Evolutionary conservation across 2,113 vertebrate genomes (phyloP).

Genomic region (Pholis gunnellus): DNA sequence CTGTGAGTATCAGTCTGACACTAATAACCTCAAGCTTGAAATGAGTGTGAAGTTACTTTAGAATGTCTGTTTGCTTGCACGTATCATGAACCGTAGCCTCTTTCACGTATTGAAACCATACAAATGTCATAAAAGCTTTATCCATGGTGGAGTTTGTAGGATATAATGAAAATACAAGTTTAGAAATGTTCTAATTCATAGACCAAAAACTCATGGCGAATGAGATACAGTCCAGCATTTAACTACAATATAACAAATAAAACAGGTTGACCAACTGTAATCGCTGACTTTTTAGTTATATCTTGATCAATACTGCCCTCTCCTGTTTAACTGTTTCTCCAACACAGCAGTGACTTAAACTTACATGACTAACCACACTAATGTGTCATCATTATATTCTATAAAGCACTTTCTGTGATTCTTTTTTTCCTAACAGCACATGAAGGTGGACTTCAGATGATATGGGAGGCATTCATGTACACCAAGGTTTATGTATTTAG

Average conservation of each 20-base stretch:
- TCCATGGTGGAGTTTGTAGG: background rate
- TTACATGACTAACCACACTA: background rate
- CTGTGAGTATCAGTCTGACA: conserved; percentile 32
- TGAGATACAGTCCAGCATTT: background rate
- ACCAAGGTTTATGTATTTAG: background rate
- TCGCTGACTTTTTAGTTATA: background rate
- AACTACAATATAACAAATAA: background rate
- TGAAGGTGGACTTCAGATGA: background rate
- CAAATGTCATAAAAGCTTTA: background rate
- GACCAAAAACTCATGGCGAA: background rate
- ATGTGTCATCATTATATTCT: background rate
- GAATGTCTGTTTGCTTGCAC: background rate
- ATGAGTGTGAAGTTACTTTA: conserved; percentile 1
- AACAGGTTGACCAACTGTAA: background rate
- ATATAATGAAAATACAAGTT: background rate
- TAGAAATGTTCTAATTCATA: background rate
- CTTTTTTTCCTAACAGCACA: background rate
- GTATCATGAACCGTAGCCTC: background rate
- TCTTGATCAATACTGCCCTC: conserved; percentile 77
- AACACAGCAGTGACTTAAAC: background rate
- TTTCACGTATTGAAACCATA: background rate
- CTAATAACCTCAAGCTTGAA: conserved; percentile 22
- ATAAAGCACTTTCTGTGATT: background rate
- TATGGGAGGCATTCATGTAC: background rate
- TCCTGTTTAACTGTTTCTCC: conserved; percentile 52